Conservation (phyloP, 2,797 vertebrate species). For the Melanotaenia parkinsoni region DNA sequence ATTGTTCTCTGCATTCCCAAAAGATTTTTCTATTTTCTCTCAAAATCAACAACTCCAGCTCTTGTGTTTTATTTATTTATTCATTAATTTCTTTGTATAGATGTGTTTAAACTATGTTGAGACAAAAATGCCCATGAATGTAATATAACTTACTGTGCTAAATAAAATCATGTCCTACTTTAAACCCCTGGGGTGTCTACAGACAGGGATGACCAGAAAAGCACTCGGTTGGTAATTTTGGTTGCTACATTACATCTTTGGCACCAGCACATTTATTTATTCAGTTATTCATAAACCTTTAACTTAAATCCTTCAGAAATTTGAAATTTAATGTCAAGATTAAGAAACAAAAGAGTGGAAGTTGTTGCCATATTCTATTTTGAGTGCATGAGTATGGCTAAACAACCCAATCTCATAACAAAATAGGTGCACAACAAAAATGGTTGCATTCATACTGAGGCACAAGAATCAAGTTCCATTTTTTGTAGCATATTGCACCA, state of each 20-base stretch:
- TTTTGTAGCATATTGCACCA: background rate
- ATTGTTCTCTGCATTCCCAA: constrained; percentile 32
- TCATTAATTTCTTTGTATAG: background rate
- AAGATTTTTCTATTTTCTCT: constrained; percentile 16
- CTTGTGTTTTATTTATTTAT: background rate
- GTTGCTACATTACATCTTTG: background rate
- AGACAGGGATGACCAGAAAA: background rate
- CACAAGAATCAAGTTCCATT: background rate
- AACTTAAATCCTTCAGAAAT: too few relatives aligned
- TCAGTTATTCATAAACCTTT: too few relatives aligned
- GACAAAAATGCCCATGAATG: constrained; percentile 14
- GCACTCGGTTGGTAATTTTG: background rate
- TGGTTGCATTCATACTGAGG: background rate
- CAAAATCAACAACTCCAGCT: constrained; percentile 8
- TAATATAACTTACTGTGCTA: constrained; percentile 17
- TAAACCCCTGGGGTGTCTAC: background rate
- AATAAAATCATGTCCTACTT: constrained; percentile 9
- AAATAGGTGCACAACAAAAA: background rate
- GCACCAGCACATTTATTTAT: background rate
- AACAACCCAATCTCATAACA: background rate
- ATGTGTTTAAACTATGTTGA: constrained; percentile 31
- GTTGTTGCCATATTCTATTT: background rate
- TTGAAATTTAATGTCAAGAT: too few relatives aligned
- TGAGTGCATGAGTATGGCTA: background rate
- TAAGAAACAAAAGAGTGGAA: too few relatives aligned